These are phyloP conservation scores for Andrena fulva DNA, from an alignment of 2,888 invertebrate genomes.

Conservation along the genomic window DNA sequence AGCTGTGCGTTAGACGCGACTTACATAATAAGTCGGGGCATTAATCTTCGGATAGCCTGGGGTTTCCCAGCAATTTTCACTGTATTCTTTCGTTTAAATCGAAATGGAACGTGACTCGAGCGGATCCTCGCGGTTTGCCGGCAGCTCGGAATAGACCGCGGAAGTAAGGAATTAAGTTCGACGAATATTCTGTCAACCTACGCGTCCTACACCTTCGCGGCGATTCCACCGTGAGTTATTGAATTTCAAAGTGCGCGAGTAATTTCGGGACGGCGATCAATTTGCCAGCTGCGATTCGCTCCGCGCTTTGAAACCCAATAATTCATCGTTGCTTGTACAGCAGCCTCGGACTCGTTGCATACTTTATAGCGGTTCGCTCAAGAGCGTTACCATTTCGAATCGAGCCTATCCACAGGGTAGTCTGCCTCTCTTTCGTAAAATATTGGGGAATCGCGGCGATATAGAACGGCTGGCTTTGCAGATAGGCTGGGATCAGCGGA, in stretches of 20 bases:
- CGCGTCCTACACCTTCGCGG: not conserved
- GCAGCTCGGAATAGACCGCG: not conserved
- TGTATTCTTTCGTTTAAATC: not conserved
- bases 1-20: not conserved
- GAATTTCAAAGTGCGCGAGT: conserved; percentile 58
- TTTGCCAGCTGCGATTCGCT: conserved; percentile 49
- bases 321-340: not conserved
- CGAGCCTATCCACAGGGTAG: not conserved
- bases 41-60: not conserved
- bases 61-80: not conserved
- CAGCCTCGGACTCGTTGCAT: not conserved
- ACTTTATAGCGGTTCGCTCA: not conserved
- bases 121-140: not conserved
- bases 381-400: not conserved
- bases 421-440: not conserved
- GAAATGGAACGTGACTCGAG: not conserved
- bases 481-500: conserved; percentile 6
- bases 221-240: conserved; percentile 54
- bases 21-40: not conserved
- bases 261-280: conserved; percentile 45
- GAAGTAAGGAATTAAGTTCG: conserved; percentile 31
- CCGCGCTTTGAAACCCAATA: conserved; percentile 44
- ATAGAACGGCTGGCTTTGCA: not conserved
- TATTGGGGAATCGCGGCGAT: not conserved
- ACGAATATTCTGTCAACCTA: conserved; percentile 40